phyloP scores from a whole-genome alignment of 2,888 invertebrate species.

The Drosophila paramelanica region DNA sequence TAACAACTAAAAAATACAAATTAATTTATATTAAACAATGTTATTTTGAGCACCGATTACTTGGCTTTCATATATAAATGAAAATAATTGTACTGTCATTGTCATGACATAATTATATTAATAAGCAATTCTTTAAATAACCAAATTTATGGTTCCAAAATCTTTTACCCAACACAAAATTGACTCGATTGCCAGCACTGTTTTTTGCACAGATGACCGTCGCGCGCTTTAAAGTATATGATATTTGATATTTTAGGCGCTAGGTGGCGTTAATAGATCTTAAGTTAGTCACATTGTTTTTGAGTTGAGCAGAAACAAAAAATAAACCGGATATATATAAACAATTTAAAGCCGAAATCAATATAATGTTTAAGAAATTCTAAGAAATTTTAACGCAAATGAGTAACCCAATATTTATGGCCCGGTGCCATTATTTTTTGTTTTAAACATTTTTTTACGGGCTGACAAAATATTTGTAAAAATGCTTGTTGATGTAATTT shows the following conservation, averaged over 20 bases:
- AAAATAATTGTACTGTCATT: not conserved
- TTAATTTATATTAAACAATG: too few relatives aligned
- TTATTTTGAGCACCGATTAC: not conserved
- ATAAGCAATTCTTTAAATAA: too few relatives aligned
- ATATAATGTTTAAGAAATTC: constrained; percentile 10
- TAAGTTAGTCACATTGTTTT: constrained; percentile 16
- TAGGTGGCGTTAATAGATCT: constrained; percentile 33
- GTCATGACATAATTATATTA: too few relatives aligned
- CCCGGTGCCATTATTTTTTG: constrained; percentile 6
- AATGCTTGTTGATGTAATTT: not conserved
- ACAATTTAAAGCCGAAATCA: constrained; percentile 12
- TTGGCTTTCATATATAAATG: not conserved
- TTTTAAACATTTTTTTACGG: not conserved
- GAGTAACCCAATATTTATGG: constrained; percentile 20
- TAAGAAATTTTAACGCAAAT: constrained; percentile 11
- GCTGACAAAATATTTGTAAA: not conserved
- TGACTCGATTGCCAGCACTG: not conserved
- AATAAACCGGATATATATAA: constrained; percentile 16
- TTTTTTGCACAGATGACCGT: not conserved
- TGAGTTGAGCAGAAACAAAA: constrained; percentile 9
- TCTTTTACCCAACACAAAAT: not conserved
- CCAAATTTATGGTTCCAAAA: too few relatives aligned
- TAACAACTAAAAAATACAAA: not conserved
- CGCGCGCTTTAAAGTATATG: not conserved
- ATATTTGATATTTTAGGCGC: not conserved